A percentile compares a stretch with the other conserved stretches of the same genome.
Conservation (phyloP, 2,888 invertebrate species). For the Hydropsyche betteni region DNA sequence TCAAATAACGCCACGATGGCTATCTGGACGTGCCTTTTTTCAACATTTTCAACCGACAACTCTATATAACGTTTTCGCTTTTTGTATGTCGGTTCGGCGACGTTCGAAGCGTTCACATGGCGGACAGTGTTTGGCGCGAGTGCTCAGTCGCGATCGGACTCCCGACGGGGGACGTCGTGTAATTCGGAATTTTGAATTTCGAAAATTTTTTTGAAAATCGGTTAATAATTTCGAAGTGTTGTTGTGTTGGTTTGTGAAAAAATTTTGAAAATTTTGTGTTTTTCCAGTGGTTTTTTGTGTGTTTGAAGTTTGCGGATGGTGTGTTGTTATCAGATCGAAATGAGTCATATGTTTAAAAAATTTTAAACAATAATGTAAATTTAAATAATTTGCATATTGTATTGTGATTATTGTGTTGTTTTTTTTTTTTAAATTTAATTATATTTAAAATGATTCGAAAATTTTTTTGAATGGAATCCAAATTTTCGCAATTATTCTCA, state of each 20-base stretch:
- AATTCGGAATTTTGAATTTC: background rate
- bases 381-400: too few species aligned
- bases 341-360: too few species aligned
- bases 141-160: conserved; percentile 40
- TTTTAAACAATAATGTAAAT: too few species aligned
- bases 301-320: too few species aligned
- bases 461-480: too few species aligned
- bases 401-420: too few species aligned
- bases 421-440: too few species aligned
- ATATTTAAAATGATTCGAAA: too few species aligned
- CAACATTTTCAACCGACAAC: background rate
- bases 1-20: conserved; percentile 16
- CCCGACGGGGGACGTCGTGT: conserved; percentile 24
- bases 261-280: background rate
- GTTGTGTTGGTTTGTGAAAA: background rate
- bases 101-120: conserved; percentile 30
- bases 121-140: background rate
- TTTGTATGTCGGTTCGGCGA: background rate
- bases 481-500: too few species aligned
- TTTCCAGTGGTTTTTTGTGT: too few species aligned
- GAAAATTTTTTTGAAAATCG: background rate
- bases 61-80: background rate
- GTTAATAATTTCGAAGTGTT: background rate
- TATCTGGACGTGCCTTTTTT: conserved; percentile 11
- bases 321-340: too few species aligned